Base-by-base conservation (phyloP, 2,888 invertebrate species). In the Sabellastarte sp. region DNA sequence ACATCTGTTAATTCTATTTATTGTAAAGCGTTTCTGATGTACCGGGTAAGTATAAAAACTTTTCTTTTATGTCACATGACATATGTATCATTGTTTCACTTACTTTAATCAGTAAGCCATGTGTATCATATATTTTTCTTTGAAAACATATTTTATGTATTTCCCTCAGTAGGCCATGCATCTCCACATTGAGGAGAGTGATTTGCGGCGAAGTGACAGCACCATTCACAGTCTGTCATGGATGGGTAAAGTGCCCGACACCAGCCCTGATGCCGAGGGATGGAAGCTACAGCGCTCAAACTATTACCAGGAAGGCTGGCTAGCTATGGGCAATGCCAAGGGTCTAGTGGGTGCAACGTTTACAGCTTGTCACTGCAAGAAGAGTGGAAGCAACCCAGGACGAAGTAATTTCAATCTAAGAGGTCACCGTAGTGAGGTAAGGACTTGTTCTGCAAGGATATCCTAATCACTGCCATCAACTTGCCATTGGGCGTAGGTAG, bases 231-330 rank as follows among this genome's bases (percentile, higher is more conserved):
- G 94, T 76, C 88, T 96, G 82, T 95, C 95, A 78, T 97, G 96
- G 96, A 97, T 96, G 96, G 95, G 95, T 73, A 95, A 95, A 87
- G 94, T 95, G 77, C 95, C 95, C 73, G 95, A 96, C 84, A 93
- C 94, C 83, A 87, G 94, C 77, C 94, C 95, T 51, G 94, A 95
- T 90, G 94, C 93, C 86, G 87, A 88, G 78, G 79, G 93, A 75
- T 95, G 95, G 95, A 95, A 95, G 86, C 86, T 95, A 77, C 95
- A 95, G 86, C 89, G 94, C 76, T 92, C 91, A 79, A 93, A 94
- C 87, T 96, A 95, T 85, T 96, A 95, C 85, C 94, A 95, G 86
- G 96, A 97, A 85, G 97, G 96, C 58, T 97, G 97, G 97, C 86
- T 97, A 80, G 95, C 96, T 68, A 93, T 93, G 56, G 96, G 95